Percentiles rank a stretch among this genome's conserved stretches.
Conservation (phyloP, 2,888 invertebrate species). For the Sepioteuthis lessoniana region DNA sequence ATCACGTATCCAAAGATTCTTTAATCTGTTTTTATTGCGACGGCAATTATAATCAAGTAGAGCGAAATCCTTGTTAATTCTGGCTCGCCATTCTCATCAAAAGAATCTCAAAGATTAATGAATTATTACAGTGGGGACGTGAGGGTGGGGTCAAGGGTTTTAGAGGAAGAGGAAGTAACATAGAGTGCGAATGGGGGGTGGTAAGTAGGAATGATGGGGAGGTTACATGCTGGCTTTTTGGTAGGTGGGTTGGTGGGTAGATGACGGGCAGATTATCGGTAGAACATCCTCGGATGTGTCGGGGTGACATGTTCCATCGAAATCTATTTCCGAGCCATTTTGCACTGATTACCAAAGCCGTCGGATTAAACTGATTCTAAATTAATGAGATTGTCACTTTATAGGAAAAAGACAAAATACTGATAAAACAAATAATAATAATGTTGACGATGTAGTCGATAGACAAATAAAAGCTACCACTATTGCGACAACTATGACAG, state of each 20-base stretch:
- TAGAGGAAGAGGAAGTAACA: no score
- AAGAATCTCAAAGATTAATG: constrained; percentile 33
- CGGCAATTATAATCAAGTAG: constrained; percentile 33
- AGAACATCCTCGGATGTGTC: constrained; percentile 33
- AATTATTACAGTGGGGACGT: neutral
- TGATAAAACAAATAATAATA: neutral
- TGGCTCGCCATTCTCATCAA: constrained; percentile 33
- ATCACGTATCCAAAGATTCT: neutral
- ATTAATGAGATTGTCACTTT: constrained; percentile 33
- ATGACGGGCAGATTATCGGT: neutral
- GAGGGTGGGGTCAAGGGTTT: neutral
- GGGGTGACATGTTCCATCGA: neutral
- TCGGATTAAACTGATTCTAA: constrained; percentile 33
- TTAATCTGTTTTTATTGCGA: neutral
- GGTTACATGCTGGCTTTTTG: neutral
- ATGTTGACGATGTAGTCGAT: neutral
- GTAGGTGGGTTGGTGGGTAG: neutral
- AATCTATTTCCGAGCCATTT: constrained; percentile 33
- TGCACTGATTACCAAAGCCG: constrained; percentile 33
- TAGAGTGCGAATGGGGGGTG: no score
- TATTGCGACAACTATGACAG: neutral
- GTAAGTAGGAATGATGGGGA: neutral
- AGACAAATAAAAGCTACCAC: neutral
- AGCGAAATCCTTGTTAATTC: neutral
- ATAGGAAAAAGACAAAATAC: neutral